Evolutionary conservation across 2,113 vertebrate genomes (phyloP), one percentile per base, ranked within the genome.

Genomic region (Scartelaos histophorus): DNA sequence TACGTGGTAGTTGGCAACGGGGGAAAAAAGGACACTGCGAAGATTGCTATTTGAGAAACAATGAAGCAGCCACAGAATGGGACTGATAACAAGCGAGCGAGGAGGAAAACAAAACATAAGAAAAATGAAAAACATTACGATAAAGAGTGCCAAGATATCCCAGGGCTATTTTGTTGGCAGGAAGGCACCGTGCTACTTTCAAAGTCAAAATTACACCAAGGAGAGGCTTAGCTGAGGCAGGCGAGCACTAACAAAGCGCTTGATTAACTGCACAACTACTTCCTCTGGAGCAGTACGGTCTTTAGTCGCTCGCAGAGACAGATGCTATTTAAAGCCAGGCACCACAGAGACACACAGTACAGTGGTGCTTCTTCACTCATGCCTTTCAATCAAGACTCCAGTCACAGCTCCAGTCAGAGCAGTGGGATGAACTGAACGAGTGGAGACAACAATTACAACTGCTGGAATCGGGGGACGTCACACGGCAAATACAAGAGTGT

Each of bases 201-300:
- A 84, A 91, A 90, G 88, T 85, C 86, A 88, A 85, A 82, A 84
- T 84, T 76, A 82, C 85, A 85, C 83, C 54, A 46, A 84, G 86
- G 78, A 81, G 75, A 70, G 51, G 82, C 81, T 90, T 80, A 87
- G 81, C 82, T 82, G 56, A 58, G 56, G 76, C 70, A 22, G 58
- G 71, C 81, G 73, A 16, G 75, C 65, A 25, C 22, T 25, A 70
- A 66, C 80, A 66, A 58, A 86, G 81, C 71, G 43, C 70, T 77
- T 76, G 78, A 77, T 77, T 72, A 67, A 77, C 70, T 68, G 67
- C 67, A 69, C 17, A 54, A 74, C 70, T 51, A 80, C 67, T 84
- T 84, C 65, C 49, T 69, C 34, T 25, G 25, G 71, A 74, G 66
- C 69, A 25, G 62, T 66, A 62, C 51, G 21, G 56, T 67, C 75